Percentiles rank a stretch among this genome's conserved stretches.
phyloP scores from a whole-genome alignment of 2,113 vertebrate species.

The Silurus meridionalis region DNA sequence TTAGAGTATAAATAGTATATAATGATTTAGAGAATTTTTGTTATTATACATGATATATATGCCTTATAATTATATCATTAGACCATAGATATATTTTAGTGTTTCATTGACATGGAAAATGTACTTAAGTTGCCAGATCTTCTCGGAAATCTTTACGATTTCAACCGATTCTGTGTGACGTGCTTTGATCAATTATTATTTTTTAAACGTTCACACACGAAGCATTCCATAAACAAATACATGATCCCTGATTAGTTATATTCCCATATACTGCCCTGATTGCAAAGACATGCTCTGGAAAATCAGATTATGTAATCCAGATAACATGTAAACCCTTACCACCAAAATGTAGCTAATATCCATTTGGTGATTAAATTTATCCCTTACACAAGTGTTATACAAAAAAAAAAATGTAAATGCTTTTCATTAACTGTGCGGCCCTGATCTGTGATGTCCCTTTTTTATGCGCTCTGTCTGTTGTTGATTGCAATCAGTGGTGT shows the following conservation, averaged over 20 bases:
- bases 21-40: too few relatives aligned
- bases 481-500: conserved; percentile 42
- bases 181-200: too few relatives aligned
- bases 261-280: background rate
- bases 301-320: background rate
- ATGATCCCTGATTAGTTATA: background rate
- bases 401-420: conserved; percentile 19
- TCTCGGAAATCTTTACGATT: background rate
- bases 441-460: conserved; percentile 30
- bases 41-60: too few relatives aligned
- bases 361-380: background rate
- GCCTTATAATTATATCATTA: background rate
- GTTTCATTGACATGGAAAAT: background rate
- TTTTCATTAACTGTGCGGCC: background rate
- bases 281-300: background rate
- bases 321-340: background rate
- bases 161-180: background rate
- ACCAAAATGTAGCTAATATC: background rate
- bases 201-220: background rate
- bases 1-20: too few relatives aligned
- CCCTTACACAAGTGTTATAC: background rate
- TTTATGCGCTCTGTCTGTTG: conserved; percentile 28
- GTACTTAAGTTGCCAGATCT: background rate
- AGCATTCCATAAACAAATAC: background rate
- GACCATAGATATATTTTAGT: too few relatives aligned